Conservation (phyloP, 2,888 invertebrate genomes). For the Onchidella celtica region DNA sequence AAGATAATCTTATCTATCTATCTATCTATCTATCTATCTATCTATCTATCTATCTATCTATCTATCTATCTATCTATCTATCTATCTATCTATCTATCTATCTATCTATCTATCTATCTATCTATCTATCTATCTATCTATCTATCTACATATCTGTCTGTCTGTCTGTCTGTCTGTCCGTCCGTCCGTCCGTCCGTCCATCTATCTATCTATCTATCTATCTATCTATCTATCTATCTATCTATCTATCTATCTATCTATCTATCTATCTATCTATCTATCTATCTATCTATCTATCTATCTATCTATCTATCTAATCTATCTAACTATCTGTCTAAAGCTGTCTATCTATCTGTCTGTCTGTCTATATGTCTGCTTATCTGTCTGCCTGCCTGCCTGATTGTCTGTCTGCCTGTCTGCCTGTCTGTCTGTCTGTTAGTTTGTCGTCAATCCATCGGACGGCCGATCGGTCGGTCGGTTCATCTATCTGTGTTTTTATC, state of each 20-base stretch:
- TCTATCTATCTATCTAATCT: not conserved
- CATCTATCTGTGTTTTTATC: constrained; percentile 14
- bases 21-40: not conserved
- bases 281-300: constrained; percentile 3
- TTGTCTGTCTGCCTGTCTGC: constrained; percentile 23
- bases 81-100: too few species aligned
- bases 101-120: too few species aligned
- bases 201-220: not conserved
- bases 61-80: constrained; percentile 32
- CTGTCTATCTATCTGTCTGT: constrained; percentile 30
- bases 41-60: constrained; percentile 34
- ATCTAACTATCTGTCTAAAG: not conserved
- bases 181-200: not conserved
- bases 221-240: not conserved
- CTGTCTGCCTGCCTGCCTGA: not conserved
- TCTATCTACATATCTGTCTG: not conserved
- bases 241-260: not conserved
- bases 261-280: not conserved
- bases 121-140: constrained; percentile 3
- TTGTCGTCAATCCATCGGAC: constrained; percentile 27
- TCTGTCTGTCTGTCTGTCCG: not conserved
- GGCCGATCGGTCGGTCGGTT: not conserved
- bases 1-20: too few species aligned
- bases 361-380: not conserved
- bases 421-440: not conserved